phyloP scores from a whole-genome alignment of 2,888 invertebrate species.

The Serrognathus titanus region DNA sequence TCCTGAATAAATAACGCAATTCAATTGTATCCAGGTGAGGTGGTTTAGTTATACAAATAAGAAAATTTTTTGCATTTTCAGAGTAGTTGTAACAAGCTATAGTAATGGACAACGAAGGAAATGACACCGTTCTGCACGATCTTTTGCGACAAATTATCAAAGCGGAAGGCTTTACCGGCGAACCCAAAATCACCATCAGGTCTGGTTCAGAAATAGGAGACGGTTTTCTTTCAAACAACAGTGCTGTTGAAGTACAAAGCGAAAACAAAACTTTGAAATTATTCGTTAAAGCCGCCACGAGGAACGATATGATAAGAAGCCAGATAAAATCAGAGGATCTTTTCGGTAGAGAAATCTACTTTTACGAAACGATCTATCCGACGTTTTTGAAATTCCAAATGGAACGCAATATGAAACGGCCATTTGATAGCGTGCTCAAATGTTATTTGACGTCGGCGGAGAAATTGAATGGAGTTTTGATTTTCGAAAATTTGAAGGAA shows the following conservation, averaged over 20 bases:
- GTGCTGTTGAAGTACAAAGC: constrained; percentile 11
- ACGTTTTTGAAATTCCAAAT: background rate
- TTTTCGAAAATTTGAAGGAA: too few relatives aligned
- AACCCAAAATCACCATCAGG: constrained; percentile 4
- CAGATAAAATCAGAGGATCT: background rate
- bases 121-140: too few relatives aligned
- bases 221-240: constrained; percentile 16
- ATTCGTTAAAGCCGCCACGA: constrained; percentile 21
- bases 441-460: background rate
- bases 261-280: constrained; percentile 17
- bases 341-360: background rate
- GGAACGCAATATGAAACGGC: background rate
- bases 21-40: too few relatives aligned
- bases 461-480: too few relatives aligned
- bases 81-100: too few relatives aligned
- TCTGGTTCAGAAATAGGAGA: constrained; percentile 19
- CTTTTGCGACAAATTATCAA: too few relatives aligned
- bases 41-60: too few relatives aligned
- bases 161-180: too few relatives aligned
- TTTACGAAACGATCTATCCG: background rate
- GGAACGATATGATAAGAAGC: constrained; percentile 8
- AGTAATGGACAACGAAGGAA: too few relatives aligned
- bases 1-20: too few relatives aligned
- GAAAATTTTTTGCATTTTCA: too few relatives aligned
- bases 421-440: background rate